Evolutionary conservation across 1,140 invertebrate genomes (phyloP), one percentile per base, ranked within the genome.

Genomic region (Drosophila pseudoananassae): DNA sequence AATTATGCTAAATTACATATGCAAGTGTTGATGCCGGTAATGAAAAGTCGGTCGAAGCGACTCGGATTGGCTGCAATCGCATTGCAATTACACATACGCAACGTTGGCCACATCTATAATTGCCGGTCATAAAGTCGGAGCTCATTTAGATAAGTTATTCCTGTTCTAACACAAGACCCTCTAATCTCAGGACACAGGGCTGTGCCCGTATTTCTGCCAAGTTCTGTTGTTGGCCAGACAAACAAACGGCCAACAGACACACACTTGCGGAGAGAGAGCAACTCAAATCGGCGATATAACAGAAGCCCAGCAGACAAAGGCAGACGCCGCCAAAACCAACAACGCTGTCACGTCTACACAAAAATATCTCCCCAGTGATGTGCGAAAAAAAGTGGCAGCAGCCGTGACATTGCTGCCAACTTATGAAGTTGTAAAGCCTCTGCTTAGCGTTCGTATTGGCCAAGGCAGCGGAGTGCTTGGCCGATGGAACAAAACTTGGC

Each of bases 91-190:
- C 79, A 75, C 80, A 83, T 82, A 83, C 79, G 79, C 79, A 82
- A 55, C 46, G 70, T 70, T 51, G 33, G 70, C 56, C 77, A 50
- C 60, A 46, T 51, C 72, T 50, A 72, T 82, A 82, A 82, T 82
- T 82, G 79, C 79, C 66, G 45, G 79, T 65, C 78, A 82, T 82
- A 83, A 82, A 75, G 52, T 31, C 70, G 63, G 27, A 25, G 53
- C 80, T 75, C 80, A 84, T 83, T 83, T 84, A 84, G 80, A 83
- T 83, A 84, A 83, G 75, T 84, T 80, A 78, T 65, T 69, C 31
- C 51, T 74, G 71, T 51, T 50, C 50, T 59, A 45, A 27, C 25
- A 7, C 25, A 72, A 36, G n/a, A 20, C 43, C 40, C 63, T 31
- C 40, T 12, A 68, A 56, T 56, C 64, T 69, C n/a, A 45, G 51